These are phyloP conservation scores for Etheostoma cragini DNA, from an alignment of 2,113 vertebrate genomes.

Conservation along the genomic window DNA sequence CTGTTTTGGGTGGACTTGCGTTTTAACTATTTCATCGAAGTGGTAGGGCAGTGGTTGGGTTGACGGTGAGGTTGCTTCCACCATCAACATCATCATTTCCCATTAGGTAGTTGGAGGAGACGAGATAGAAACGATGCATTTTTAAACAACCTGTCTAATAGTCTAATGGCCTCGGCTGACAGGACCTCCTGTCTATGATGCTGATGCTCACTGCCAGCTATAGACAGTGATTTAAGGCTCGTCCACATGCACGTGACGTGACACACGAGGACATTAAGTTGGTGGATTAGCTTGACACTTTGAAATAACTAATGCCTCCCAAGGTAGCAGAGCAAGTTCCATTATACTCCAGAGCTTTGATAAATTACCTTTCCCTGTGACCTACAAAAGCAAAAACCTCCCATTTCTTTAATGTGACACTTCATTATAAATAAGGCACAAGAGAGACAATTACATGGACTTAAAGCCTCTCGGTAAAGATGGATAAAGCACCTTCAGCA, in stretches of 20 bases:
- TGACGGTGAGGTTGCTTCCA: constrained; percentile 15
- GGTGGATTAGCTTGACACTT: constrained; percentile 60
- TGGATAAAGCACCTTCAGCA: constrained; percentile 20
- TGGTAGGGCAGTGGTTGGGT: neutral
- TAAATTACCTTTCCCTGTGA: constrained; percentile 73
- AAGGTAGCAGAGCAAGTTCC: constrained; percentile 58
- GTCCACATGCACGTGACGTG: constrained; percentile 34
- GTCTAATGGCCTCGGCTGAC: constrained; percentile 48
- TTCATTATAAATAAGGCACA: constrained; percentile 64
- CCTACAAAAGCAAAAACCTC: constrained; percentile 58
- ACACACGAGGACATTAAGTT: constrained; percentile 65
- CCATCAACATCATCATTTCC: constrained; percentile 22
- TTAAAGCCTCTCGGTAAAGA: constrained; percentile 4
- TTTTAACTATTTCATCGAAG: constrained; percentile 9
- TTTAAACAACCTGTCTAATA: constrained; percentile 34
- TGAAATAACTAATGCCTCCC: constrained; percentile 72
- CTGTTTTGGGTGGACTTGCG: neutral
- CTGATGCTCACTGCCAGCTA: neutral
- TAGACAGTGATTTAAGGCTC: constrained; percentile 48
- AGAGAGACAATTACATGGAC: constrained; percentile 41
- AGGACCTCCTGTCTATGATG: neutral
- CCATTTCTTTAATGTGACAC: constrained; percentile 69
- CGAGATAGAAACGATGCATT: constrained; percentile 41
- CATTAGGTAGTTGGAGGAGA: constrained; percentile 37
- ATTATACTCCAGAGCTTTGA: constrained; percentile 67